phyloP scores from a whole-genome alignment of 1,140 invertebrate genomes.

The Penaeus japonicus region DNA sequence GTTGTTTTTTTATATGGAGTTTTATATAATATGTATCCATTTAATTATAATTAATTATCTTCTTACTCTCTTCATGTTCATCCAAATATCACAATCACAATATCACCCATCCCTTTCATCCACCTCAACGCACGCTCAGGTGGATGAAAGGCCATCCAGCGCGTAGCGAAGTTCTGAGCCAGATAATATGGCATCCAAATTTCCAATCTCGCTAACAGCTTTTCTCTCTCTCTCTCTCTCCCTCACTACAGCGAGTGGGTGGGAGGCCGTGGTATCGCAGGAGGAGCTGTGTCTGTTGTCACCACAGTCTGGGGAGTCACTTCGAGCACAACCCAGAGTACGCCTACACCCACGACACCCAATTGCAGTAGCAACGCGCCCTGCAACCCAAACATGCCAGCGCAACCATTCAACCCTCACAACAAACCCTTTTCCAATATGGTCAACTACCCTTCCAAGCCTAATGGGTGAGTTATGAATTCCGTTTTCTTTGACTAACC shows the following conservation, averaged over 20 bases:
- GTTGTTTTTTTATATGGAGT: too few species aligned
- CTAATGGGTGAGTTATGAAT: slow-evolving; percentile 23
- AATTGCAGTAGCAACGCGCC: background rate
- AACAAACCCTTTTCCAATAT: slow-evolving; percentile 28
- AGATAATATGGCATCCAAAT: background rate
- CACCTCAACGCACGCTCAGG: too few species aligned
- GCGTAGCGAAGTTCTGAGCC: background rate
- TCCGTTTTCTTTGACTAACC: background rate
- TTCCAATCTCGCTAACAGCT: background rate
- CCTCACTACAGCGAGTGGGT: slow-evolving; percentile 36
- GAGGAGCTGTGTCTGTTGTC: slow-evolving; percentile 30
- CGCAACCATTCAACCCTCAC: slow-evolving; percentile 42
- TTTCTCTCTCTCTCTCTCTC: background rate
- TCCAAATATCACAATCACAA: too few species aligned
- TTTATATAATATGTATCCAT: too few species aligned
- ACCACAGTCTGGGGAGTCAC: slow-evolving; percentile 44
- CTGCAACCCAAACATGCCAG: slow-evolving; percentile 23
- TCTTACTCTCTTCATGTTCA: too few species aligned
- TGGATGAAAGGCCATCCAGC: background rate
- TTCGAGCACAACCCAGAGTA: slow-evolving; percentile 13
- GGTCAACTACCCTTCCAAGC: slow-evolving; percentile 44
- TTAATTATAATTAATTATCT: too few species aligned
- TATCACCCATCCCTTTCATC: too few species aligned
- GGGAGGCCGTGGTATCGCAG: slow-evolving; percentile 25
- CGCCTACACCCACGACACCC: slow-evolving; percentile 28